Conservation (phyloP, 2,888 invertebrate species). For the Cephus rjabovi region DNA sequence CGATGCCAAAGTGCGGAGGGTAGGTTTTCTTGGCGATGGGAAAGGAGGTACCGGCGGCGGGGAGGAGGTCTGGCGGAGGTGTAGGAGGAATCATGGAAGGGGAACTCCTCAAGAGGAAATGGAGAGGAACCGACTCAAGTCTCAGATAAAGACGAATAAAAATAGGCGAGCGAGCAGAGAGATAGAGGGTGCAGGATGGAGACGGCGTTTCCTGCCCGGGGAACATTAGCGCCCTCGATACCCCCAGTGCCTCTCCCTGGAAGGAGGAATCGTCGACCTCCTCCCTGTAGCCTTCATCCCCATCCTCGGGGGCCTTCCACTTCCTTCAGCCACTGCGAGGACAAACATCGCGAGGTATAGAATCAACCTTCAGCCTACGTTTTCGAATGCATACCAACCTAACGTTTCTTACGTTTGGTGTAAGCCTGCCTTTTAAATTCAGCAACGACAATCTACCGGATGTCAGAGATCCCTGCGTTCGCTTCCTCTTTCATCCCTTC, state of each 20-base stretch:
- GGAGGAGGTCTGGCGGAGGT: not conserved
- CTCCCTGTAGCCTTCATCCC: slow-evolving; percentile 23
- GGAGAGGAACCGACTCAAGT: slow-evolving; percentile 67
- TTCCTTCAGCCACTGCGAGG: slow-evolving; percentile 32
- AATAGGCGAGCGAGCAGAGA: slow-evolving; percentile 62
- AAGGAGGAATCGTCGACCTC: slow-evolving; percentile 6
- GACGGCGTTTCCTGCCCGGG: slow-evolving; percentile 65
- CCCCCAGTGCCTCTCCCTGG: slow-evolving; percentile 38
- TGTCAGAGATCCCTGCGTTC: not conserved
- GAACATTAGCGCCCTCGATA: slow-evolving; percentile 66
- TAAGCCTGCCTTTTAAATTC: not conserved
- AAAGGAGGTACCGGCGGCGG: too few species aligned
- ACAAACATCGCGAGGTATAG: slow-evolving; percentile 37
- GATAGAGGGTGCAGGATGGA: slow-evolving; percentile 64
- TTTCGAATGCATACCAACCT: not conserved
- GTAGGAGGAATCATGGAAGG: slow-evolving; percentile 23
- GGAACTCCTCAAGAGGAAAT: slow-evolving; percentile 64
- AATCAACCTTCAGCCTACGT: slow-evolving; percentile 10
- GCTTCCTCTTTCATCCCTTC: not conserved
- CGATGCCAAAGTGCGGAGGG: not conserved
- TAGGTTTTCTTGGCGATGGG: too few species aligned
- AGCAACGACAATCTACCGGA: not conserved
- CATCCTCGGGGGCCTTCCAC: slow-evolving; percentile 18
- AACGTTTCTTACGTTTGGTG: not conserved
- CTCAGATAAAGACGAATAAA: slow-evolving; percentile 67